A percentile compares a stretch with the other conserved stretches of the same genome.
phyloP scores from a whole-genome alignment of 35 echinoderm and acorn worm species.

The Hemicentrotus pulcherrimus region DNA sequence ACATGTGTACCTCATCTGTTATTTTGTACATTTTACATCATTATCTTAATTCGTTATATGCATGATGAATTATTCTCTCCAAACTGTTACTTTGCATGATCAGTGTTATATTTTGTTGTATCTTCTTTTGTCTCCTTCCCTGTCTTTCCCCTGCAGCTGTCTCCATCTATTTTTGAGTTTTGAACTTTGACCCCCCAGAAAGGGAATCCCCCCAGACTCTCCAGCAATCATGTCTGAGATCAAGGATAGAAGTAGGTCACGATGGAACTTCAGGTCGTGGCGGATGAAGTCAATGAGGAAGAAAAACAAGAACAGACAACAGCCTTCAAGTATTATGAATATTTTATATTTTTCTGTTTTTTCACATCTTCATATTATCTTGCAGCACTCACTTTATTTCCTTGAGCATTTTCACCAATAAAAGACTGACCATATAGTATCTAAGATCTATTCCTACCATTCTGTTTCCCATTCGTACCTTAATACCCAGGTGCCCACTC shows the following conservation, averaged over 20 bases:
- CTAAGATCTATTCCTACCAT: too few relatives aligned
- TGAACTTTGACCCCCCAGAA: conserved; percentile 42
- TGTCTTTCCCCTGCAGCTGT: conserved; percentile 23
- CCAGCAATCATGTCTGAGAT: conserved; percentile 29
- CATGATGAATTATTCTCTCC: not conserved
- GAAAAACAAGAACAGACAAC: conserved; percentile 47
- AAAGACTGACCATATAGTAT: too few relatives aligned
- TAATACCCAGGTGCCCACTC: too few relatives aligned
- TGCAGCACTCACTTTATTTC: too few relatives aligned
- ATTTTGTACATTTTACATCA: not conserved
- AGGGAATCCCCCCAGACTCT: not conserved
- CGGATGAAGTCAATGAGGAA: not conserved
- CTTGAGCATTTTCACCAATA: too few relatives aligned
- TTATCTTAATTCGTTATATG: not conserved
- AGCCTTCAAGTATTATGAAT: conserved; percentile 30
- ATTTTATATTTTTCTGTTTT: too few relatives aligned
- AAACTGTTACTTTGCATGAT: conserved; percentile 14
- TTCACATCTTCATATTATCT: too few relatives aligned
- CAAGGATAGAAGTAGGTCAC: conserved; percentile 44
- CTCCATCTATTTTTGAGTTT: conserved; percentile 35
- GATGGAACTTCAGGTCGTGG: conserved; percentile 37
- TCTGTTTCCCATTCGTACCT: too few relatives aligned
- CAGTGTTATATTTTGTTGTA: conserved; percentile 13
- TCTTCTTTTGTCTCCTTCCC: conserved; percentile 26
- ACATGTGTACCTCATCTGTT: not conserved